Percentiles rank a stretch among this genome's conserved stretches.
These are phyloP conservation scores for Coranthus polyacanthus DNA, from an alignment of 2,797 vertebrate species.

Conservation along the genomic window DNA sequence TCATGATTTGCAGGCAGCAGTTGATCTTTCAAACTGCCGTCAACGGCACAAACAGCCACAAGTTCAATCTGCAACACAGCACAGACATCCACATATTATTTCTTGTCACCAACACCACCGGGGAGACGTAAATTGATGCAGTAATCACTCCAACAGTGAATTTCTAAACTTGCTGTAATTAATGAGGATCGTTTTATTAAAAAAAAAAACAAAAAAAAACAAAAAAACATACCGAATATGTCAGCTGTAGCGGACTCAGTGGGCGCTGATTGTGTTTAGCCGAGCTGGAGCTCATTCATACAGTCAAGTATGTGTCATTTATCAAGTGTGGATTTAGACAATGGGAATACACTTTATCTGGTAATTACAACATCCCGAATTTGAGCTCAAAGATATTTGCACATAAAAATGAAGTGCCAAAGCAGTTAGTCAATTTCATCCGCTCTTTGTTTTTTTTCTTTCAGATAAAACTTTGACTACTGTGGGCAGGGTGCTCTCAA, in stretches of 20 bases:
- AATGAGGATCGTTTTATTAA: slow-evolving; percentile 16
- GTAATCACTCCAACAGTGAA: slow-evolving; percentile 29
- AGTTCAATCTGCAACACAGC: slow-evolving; percentile 21
- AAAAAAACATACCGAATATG: slow-evolving; percentile 13
- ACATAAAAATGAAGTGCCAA: slow-evolving; percentile 2
- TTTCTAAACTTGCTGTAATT: slow-evolving; percentile 43
- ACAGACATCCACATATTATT: slow-evolving; percentile 17
- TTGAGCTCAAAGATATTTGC: background rate
- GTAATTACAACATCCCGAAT: slow-evolving; percentile 42
- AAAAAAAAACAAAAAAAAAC: background rate
- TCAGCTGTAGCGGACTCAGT: slow-evolving; percentile 26
- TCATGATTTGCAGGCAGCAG: background rate
- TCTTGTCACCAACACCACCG: slow-evolving; percentile 24
- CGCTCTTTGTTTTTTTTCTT: slow-evolving; percentile 30
- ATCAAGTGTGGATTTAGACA: slow-evolving; percentile 42
- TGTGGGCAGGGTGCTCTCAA: slow-evolving; percentile 15
- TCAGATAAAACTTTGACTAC: slow-evolving; percentile 34
- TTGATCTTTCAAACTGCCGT: slow-evolving; percentile 11
- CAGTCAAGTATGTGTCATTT: slow-evolving; percentile 32
- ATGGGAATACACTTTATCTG: slow-evolving; percentile 26
- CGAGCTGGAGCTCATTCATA: slow-evolving; percentile 43
- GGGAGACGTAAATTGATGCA: slow-evolving; percentile 20
- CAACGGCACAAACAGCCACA: background rate
- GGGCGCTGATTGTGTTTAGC: slow-evolving; percentile 32
- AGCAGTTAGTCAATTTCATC: slow-evolving; percentile 28